Evolutionary conservation across 2,888 invertebrate species (phyloP), one percentile per base, ranked within the genome.

Genomic region (Chrysopilus asiliformis): DNA sequence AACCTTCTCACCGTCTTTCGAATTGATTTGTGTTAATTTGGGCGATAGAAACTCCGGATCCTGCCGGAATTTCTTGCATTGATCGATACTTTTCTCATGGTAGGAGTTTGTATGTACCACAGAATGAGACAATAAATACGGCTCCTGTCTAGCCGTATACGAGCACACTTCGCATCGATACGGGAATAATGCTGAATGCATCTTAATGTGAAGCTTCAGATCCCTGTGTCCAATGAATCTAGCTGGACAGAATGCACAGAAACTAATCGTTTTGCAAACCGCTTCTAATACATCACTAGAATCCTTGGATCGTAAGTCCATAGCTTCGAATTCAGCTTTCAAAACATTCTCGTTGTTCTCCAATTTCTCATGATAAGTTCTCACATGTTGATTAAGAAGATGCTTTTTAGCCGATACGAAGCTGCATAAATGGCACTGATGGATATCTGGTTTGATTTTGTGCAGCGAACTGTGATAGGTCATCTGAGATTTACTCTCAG

Each of bases 391-490:
- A 53, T 81, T 80, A n/a, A 89, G 67, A 25, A 86, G 67, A 49
- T 86, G 81, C 44, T 78, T 68, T 53, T 81, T 81, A 37, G 79
- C 80, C 7, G 85, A 85, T 52, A 83, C 83, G 55, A 85, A 87
- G 45, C 79, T 78, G 57, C 89, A 90, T 47, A 76, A 68, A 15
- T 72, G 73, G 54, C 90, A 90, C 57, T 82, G 82, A 60, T 79
- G 59, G 29, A 58, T 57, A 6, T 60, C 58, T 20, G 59, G 57
- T 14, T 39, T 40, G 27, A 20, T 38, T 20, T 61, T 61, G 54
- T 90, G 90, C 55, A 87, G 80, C 53, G 86, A 85, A 53, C 83
- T 83, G 53, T 89, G 89, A 55, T 87, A 85, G 54, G 80, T 72
- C 59, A 76, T 85, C 58, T 87, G 86, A 17, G 83, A 83, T 57